These are phyloP conservation scores for Esox masquinongy DNA, from an alignment of 2,797 vertebrate genomes.

Conservation along the genomic window DNA sequence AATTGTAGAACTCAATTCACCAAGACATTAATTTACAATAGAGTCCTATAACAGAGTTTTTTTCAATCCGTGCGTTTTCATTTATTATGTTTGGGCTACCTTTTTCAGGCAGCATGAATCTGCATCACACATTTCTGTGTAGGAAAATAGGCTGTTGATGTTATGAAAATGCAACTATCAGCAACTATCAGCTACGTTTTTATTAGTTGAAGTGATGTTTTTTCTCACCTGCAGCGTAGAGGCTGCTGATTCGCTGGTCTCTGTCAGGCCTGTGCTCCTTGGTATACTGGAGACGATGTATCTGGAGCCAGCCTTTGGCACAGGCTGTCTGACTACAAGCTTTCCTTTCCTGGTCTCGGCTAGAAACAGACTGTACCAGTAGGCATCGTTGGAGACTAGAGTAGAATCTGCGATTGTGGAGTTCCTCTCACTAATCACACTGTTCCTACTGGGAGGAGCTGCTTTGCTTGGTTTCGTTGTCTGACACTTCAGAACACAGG, in stretches of 20 bases:
- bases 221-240: slow-evolving; percentile 43
- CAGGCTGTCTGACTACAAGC: slow-evolving; percentile 49
- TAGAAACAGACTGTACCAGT: slow-evolving; percentile 57
- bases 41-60: no score
- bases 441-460: slow-evolving; percentile 49
- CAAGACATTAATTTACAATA: no score
- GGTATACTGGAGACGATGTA: slow-evolving; percentile 55
- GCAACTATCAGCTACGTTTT: no score
- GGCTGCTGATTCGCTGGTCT: slow-evolving; percentile 43
- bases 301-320: slow-evolving; percentile 43
- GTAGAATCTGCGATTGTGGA: slow-evolving; percentile 52
- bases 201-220: not conserved
- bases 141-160: no score
- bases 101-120: no score
- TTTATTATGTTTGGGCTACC: no score
- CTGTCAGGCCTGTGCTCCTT: slow-evolving; percentile 44
- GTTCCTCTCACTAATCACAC: slow-evolving; percentile 51
- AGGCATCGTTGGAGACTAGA: slow-evolving; percentile 56
- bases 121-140: no score
- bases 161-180: no score
- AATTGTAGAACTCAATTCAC: no score
- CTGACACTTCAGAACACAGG: slow-evolving; percentile 54
- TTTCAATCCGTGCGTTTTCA: no score
- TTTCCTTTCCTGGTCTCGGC: slow-evolving; percentile 56
- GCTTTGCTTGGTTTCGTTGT: slow-evolving; percentile 44